Base-by-base conservation (phyloP, 2,797 vertebrate genomes). In the Taeniopygia guttata region DNA sequence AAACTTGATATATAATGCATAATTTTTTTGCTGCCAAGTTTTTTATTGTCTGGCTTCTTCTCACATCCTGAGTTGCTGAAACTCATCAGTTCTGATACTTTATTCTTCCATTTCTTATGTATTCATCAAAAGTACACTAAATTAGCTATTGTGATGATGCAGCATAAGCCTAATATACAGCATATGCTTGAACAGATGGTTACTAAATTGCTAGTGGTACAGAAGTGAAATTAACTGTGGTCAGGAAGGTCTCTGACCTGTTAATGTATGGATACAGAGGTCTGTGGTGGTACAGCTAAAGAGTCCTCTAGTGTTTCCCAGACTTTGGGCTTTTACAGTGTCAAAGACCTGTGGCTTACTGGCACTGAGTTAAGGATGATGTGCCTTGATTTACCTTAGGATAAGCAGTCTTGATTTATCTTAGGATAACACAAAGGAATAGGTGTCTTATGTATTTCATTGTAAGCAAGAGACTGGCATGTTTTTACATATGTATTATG, bases 201-300 rank as follows among this genome's bases (percentile, higher is more conserved):
- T 68, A 34, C 49, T 49, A n/a, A 67, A 69, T 40, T 64, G 17
- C 26, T 15, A 0, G 27, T 0, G 1, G 25, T 52, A 21, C 5
- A 29, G 54, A 85, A 54, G 8, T 15, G 23, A 52, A 54, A 30
- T 25, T 14, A 16, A 38, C 14, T 60, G 42, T 7, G 22, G 2
- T 67, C 46, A 43, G 59, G 68, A 49, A 27, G 12, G 9, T 55
- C 29, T 80, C 10, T 59, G 3, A 64, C 23, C 12, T 72, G 11
- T 16, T 62, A 20, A 5, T 36, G 5, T 32, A 9, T 0, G 7
- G 54, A n/a, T 40, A 16, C 16, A 55, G 32, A 63, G 10, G 10
- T 32, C 0, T 1, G 19, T 42, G 18, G 42, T 48, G n/a, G 36
- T 43, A 26, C 42, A 60, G 23, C 30, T 59, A 17, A 62, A 3